These are phyloP conservation scores for Parauchenoglanis punctatus DNA, from an alignment of 2,797 vertebrate genomes.

Conservation along the genomic window DNA sequence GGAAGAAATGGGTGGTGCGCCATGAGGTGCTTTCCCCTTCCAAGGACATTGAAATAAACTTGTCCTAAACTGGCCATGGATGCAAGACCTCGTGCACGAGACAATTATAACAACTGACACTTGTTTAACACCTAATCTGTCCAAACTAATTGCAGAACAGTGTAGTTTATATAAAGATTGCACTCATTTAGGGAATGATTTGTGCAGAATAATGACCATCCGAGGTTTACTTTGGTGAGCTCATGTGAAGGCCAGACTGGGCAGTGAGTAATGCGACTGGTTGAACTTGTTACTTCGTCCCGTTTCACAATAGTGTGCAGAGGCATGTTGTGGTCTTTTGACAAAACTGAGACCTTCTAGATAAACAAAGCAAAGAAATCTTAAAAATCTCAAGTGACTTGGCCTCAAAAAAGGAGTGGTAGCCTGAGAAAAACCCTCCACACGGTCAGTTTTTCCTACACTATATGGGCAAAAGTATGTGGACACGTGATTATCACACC, in stretches of 20 bases:
- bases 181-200: background rate
- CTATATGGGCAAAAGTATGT: too few species aligned
- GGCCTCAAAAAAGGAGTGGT: background rate
- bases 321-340: background rate
- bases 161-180: background rate
- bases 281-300: background rate
- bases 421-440: background rate
- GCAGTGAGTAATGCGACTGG: background rate
- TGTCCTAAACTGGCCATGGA: slow-evolving; percentile 11
- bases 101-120: background rate
- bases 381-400: background rate
- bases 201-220: background rate
- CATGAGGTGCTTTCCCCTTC: slow-evolving; percentile 15
- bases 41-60: slow-evolving; percentile 24
- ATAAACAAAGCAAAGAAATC: slow-evolving; percentile 2
- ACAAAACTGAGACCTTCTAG: background rate
- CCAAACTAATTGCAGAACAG: background rate
- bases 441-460: background rate
- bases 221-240: background rate
- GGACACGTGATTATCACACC: background rate
- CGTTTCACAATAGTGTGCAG: background rate
- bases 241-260: background rate
- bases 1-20: slow-evolving; percentile 45
- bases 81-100: background rate
- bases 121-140: slow-evolving; percentile 8